These are phyloP conservation scores for Entosphenus tridentatus DNA, from an alignment of 2,113 vertebrate genomes.

Conservation along the genomic window DNA sequence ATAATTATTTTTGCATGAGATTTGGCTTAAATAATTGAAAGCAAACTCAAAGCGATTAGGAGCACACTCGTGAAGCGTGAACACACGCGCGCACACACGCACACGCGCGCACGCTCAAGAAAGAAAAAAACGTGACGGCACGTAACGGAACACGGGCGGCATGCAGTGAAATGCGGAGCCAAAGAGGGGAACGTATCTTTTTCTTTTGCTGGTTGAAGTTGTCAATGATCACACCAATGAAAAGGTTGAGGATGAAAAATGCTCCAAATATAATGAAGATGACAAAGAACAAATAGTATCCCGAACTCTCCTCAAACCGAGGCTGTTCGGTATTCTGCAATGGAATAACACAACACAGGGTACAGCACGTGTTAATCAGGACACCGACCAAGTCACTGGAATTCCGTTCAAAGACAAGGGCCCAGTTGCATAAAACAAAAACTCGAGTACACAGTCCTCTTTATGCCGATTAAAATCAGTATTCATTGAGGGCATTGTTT, in stretches of 20 bases:
- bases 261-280: constrained; percentile 11
- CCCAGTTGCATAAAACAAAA: no score
- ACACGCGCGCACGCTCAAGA: not conserved
- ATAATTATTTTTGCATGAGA: no score
- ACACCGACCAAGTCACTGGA: no score
- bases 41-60: no score
- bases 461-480: no score
- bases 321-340: not conserved
- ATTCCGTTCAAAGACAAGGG: no score
- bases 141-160: not conserved
- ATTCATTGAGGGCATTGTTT: no score
- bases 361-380: no score
- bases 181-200: constrained; percentile 9
- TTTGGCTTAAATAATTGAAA: no score
- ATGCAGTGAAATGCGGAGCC: not conserved
- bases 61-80: not conserved
- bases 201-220: constrained; percentile 11
- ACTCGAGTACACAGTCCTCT: no score
- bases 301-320: not conserved
- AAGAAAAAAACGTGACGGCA: not conserved
- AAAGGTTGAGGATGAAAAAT: constrained; percentile 11
- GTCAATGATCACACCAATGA: constrained; percentile 12
- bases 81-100: not conserved
- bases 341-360: no score
- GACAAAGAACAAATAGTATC: constrained; percentile 9